Conservation (phyloP, 92 coral and sea anemone genomes). For the Zoanthus sansibaricus region DNA sequence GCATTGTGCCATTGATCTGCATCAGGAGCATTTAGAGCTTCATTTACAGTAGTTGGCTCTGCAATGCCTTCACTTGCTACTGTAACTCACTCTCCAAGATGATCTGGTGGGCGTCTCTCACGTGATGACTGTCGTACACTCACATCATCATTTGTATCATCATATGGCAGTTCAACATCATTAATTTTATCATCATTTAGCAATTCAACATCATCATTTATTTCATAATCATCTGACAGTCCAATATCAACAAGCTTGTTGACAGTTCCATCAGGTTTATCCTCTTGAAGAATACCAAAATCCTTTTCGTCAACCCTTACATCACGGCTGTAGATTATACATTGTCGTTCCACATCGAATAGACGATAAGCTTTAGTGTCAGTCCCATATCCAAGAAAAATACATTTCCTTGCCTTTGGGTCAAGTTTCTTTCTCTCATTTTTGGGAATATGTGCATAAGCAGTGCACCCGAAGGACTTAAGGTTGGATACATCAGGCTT, state of each 20-base stretch:
- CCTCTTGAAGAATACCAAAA: slow-evolving; percentile 51
- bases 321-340: slow-evolving; percentile 63
- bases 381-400: slow-evolving; percentile 68
- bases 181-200: slow-evolving; percentile 12
- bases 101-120: slow-evolving; percentile 58
- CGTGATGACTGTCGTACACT: slow-evolving; percentile 54
- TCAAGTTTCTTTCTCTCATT: slow-evolving; percentile 73
- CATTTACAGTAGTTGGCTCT: slow-evolving; percentile 64
- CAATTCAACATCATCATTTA: slow-evolving; percentile 14
- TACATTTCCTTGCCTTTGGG: slow-evolving; percentile 60
- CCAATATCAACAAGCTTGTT: slow-evolving; percentile 44
- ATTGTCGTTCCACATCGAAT: slow-evolving; percentile 54
- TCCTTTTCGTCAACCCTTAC: slow-evolving; percentile 59
- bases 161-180: slow-evolving; percentile 29
- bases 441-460: slow-evolving; percentile 75
- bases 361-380: slow-evolving; percentile 64
- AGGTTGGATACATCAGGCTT: slow-evolving; percentile 61
- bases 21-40: slow-evolving; percentile 54
- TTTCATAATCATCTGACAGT: slow-evolving; percentile 55
- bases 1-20: slow-evolving; percentile 62
- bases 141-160: not conserved
- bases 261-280: slow-evolving; percentile 36
- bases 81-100: slow-evolving; percentile 66
- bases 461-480: slow-evolving; percentile 65
- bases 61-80: slow-evolving; percentile 51